Base-by-base conservation (phyloP, 2,113 vertebrate genomes). In the Mesocricetus auratus region DNA sequence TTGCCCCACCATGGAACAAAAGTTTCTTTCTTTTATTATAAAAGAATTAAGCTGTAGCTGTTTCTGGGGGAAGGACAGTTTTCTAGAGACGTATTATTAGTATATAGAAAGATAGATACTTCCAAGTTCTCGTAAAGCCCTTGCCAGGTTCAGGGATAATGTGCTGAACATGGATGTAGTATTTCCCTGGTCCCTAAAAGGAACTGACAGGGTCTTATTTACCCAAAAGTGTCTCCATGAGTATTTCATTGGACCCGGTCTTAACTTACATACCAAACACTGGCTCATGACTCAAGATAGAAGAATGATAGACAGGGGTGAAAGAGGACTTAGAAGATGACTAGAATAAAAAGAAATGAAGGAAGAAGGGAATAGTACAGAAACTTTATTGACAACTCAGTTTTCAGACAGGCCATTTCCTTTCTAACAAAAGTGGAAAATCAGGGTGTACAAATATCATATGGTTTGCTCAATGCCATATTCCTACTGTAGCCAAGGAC, bases 351-450 rank as follows among this genome's bases (percentile, higher is more conserved):
- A 19, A 39, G 47, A 36, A 31, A 1, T 3, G 13, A 24, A 33
- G 22, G 58, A 89, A 3, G 1, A 22, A 47, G 0, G 31, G 13
- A 19, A 4, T 4, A 36, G 33, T 5, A 15, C 22, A 7, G n/a
- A 82, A 88, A 47, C 53, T 22, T 39, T 60, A 64, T 5, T 33
- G 15, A 90, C 39, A 56, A 56, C 29, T 36, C 56, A 12, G 58
- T n/a, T 50, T 82, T 82, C 68, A 58, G 50, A 22, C 56, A 26
- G 1, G 24, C 69, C 42, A 26, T 22, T 53, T 36, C 17, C 4
- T 88, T 87, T 73, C n/a, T 90, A 39, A 88, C 13, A 31, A 56
- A 88, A 91, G 75, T 36, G 77, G 22, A 42, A 96, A 92, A 83
- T 45, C 33, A 22, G 0, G 29, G 10, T 39, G 15, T 19, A 45